Conservation (phyloP, 2,797 vertebrate species). For the Pristis pectinata region DNA sequence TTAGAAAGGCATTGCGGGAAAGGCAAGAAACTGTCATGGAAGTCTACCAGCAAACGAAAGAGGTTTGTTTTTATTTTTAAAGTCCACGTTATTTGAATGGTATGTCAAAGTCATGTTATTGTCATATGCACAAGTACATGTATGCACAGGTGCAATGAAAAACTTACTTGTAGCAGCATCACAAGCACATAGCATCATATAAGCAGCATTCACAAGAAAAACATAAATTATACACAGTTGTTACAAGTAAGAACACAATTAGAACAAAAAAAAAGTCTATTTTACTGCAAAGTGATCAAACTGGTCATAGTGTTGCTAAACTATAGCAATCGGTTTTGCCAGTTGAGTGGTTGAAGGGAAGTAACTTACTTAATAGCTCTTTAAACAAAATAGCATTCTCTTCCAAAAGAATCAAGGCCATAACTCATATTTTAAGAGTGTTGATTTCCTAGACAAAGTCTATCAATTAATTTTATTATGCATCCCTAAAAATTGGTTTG, state of each 20-base stretch:
- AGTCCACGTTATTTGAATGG: not conserved
- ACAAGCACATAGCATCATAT: no score
- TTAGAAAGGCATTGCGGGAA: conserved; percentile 29
- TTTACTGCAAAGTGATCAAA: no score
- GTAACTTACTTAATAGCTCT: not conserved
- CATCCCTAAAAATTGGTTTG: not conserved
- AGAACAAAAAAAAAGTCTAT: no score
- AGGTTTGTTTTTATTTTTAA: conserved; percentile 11
- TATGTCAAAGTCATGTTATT: no score
- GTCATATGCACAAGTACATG: no score
- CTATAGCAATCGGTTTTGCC: no score
- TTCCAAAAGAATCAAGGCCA: not conserved
- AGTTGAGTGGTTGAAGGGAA: no score
- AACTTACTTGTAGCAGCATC: no score
- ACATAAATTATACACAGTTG: no score
- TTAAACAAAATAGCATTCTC: not conserved
- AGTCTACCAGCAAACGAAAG: conserved; percentile 33
- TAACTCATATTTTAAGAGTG: not conserved
- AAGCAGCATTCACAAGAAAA: no score
- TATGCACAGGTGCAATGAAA: no score
- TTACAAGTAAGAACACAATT: no score
- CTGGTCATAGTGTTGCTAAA: not conserved
- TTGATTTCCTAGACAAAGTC: not conserved
- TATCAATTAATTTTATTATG: not conserved
- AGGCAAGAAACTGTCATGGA: conserved; percentile 31